Evolutionary conservation across 2,888 invertebrate species (phyloP), one percentile per base, ranked within the genome.

Genomic region (Lycophotia porphyrea): DNA sequence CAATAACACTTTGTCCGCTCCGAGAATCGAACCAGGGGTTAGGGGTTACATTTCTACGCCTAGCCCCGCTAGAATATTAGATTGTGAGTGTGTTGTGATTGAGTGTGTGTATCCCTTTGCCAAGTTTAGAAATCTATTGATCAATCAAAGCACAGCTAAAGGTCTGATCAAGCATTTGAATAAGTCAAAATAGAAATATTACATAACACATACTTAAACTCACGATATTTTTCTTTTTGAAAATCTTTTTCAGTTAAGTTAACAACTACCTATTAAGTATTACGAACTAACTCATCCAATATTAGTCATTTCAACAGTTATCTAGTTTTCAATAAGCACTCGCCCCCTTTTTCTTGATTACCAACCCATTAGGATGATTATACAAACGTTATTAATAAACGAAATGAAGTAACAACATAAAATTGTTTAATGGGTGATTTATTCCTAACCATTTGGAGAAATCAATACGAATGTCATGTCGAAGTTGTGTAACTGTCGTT

Each of bases 371-470:
- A 63, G n/a, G 47, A 55, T 77, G 36, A 80, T 73, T 67, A 58
- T 18, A 36, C 21, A n/a, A 36, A 71, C 27, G 34, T 80, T 72
- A 77, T 78, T 72, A 81, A 78, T 78, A 39, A 76, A 47, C 31
- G 13, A 60, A 68, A 69, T 73, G 15, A 67, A 58, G 5, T 63
- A 58, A 64, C 24, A 42, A 64, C 42, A 52, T 55, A 7, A 27
- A 55, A 68, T 47, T 31, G 11, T 64, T 77, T 63, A 70, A 5
- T 39, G 27, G 34, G n/a, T 70, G 44, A 66, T 74, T 71, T 70
- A 78, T 74, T 81, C 34, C 11, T 70, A 24, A 27, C 36, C n/a
- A 61, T 60, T 64, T 52, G 1, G 1, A 70, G 21, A 73, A 70
- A 85, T 70, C 71, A 49, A 70, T 70, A 71, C 21, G 15, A 8